Conservation (phyloP, 2,113 vertebrate species). For the Carollia perspicillata region DNA sequence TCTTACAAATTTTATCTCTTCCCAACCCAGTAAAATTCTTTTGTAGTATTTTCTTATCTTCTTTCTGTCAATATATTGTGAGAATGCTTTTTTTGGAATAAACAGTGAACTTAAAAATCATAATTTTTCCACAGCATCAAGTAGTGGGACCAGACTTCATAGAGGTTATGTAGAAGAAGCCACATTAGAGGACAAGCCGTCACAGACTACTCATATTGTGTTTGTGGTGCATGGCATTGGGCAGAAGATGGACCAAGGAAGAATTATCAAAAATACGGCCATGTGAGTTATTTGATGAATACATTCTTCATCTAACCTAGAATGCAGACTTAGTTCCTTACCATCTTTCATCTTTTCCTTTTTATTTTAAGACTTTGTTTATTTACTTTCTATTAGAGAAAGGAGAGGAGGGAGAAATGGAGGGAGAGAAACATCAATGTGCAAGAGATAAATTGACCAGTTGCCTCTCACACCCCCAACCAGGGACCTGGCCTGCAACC, state of each 20-base stretch:
- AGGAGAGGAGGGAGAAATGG: too few relatives aligned
- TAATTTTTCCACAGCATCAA: slow-evolving; percentile 88
- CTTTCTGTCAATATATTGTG: neutral
- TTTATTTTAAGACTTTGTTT: too few relatives aligned
- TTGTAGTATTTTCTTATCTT: neutral
- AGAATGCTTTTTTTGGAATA: neutral
- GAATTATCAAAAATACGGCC: slow-evolving; percentile 98
- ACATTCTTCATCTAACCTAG: neutral
- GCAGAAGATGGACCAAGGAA: slow-evolving; percentile 99
- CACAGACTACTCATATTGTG: slow-evolving; percentile 94
- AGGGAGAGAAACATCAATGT: too few relatives aligned
- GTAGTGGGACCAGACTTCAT: slow-evolving; percentile 96
- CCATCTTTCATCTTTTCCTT: neutral
- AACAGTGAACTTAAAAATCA: slow-evolving; percentile 62
- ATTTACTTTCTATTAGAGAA: too few relatives aligned
- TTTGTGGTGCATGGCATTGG: slow-evolving; percentile 99
- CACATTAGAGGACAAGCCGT: slow-evolving; percentile 93
- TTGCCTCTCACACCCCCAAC: too few relatives aligned
- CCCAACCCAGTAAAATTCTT: neutral
- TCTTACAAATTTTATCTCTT: neutral
- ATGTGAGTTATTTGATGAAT: slow-evolving; percentile 87
- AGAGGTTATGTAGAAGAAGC: slow-evolving; percentile 97
- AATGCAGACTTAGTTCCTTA: neutral
- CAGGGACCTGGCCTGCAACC: too few relatives aligned
- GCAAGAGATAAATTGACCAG: too few relatives aligned